A percentile compares a stretch with the other conserved stretches of the same genome.
These are phyloP conservation scores for Drosophila repletoides DNA, from an alignment of 1,140 invertebrate species.

Conservation along the genomic window DNA sequence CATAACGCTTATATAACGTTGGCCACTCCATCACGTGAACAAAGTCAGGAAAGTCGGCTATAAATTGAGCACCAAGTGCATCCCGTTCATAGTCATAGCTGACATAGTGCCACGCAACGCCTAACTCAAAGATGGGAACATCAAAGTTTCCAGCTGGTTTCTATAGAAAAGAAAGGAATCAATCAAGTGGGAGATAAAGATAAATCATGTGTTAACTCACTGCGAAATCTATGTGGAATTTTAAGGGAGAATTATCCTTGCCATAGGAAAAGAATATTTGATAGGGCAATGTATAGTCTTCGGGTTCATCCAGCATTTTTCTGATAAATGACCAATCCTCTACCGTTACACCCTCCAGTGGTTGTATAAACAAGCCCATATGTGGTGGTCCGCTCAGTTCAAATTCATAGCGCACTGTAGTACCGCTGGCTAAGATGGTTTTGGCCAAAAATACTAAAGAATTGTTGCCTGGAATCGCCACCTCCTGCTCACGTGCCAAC, in stretches of 20 bases:
- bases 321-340: constrained; percentile 86
- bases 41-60: constrained; percentile 60
- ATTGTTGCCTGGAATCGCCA: constrained; percentile 39
- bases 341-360: constrained; percentile 84
- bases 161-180: constrained; percentile 4
- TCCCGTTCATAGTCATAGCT: constrained; percentile 57
- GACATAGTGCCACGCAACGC: constrained; percentile 66
- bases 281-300: constrained; percentile 86
- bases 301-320: constrained; percentile 78
- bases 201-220: constrained; percentile 65
- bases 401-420: constrained; percentile 54
- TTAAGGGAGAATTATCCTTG: constrained; percentile 84
- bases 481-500: constrained; percentile 48
- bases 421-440: constrained; percentile 11
- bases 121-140: constrained; percentile 54
- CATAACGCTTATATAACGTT: constrained; percentile 61
- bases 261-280: constrained; percentile 88
- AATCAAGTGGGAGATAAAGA: neutral
- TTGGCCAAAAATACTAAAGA: constrained; percentile 14
- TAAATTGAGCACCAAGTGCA: constrained; percentile 35
- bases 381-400: constrained; percentile 86
- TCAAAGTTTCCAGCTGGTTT: constrained; percentile 33
- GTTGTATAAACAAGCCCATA: constrained; percentile 87
- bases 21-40: constrained; percentile 74
- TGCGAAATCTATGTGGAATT: constrained; percentile 85